A percentile compares a stretch with the other conserved stretches of the same genome.
phyloP scores from a whole-genome alignment of 2,113 vertebrate species.

The Tamias sibiricus region DNA sequence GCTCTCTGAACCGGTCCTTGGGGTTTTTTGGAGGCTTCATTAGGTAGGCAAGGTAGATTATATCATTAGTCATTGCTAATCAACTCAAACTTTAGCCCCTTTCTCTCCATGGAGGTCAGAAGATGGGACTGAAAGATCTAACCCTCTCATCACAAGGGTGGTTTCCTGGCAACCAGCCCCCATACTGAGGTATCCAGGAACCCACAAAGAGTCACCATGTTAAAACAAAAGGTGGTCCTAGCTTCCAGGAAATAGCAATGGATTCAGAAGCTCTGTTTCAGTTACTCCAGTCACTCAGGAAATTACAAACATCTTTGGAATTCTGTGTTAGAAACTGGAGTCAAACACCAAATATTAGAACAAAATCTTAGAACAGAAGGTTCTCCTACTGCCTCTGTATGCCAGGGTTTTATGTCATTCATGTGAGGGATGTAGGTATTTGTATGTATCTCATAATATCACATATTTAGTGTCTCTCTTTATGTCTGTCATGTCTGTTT shows the following conservation, averaged over 20 bases:
- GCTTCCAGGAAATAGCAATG: not conserved
- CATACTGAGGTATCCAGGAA: not conserved
- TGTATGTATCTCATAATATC: not conserved
- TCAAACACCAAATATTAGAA: not conserved
- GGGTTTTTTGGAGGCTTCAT: not conserved
- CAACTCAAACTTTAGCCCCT: not conserved
- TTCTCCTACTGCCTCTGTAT: no score
- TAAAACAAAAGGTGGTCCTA: not conserved
- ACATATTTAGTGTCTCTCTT: not conserved
- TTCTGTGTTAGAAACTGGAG: not conserved
- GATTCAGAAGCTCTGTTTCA: no score
- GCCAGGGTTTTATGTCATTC: not conserved
- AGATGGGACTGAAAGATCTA: not conserved
- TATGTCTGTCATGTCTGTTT: not conserved
- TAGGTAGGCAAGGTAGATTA: not conserved
- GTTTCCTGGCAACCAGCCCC: not conserved
- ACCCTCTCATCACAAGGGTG: not conserved
- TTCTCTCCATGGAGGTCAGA: not conserved
- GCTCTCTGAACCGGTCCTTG: not conserved
- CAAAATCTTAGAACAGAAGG: not conserved
- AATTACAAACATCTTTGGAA: not conserved
- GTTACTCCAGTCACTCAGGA: not conserved
- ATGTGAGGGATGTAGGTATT: not conserved
- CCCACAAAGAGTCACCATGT: not conserved
- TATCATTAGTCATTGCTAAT: not conserved